Evolutionary conservation across 1,140 invertebrate species (phyloP), one percentile per base, ranked within the genome.

Genomic region (Oryctes rhinoceros): DNA sequence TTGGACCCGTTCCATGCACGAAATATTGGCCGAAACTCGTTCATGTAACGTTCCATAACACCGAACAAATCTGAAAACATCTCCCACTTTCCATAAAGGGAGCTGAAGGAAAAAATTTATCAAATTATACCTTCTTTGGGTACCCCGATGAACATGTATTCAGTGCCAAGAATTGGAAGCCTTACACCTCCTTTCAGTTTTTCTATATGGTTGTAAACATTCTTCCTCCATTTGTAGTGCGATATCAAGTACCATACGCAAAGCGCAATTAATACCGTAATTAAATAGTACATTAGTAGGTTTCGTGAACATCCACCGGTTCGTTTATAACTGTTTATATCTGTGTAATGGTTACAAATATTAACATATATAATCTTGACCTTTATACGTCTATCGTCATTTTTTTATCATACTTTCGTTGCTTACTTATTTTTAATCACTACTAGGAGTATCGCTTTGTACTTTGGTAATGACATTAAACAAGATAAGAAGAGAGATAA

Each of bases 1-100:
- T 71, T 78, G n/a, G 15, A 71, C 5, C 85, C 85, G 79, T 82
- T 78, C 84, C 85, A 86, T 9, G 81, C 80, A 30, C 85, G 67
- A 78, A 84, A 85, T 37, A 85, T 80, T 24, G 85, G 84, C 13
- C 83, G 83, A 82, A 80, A 83, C 59, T 76, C 24, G 3, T 74
- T 39, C 9, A 74, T 62, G 4, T 4, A 24, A 37, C 24, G 20
- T 15, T 13, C 24, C 9, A 35, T 15, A 24, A 24, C 3, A 24
- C 6, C 13, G 20, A 71, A 71, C 20, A 71, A 30, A 10, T 71
- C 65, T 71, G 24, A 71, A 59, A 59, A 35, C 65, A 71, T 24
- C 11, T 0, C 13, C 1, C 1, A 18, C 53, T 59, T 24, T 24
- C 5, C 65, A 71, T 35, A 11, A 30, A 71, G 13, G 24, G 20